A percentile compares a stretch with the other conserved stretches of the same genome.
These are phyloP conservation scores for Microcebus murinus DNA, from an alignment of 2,113 vertebrate species.

Conservation along the genomic window DNA sequence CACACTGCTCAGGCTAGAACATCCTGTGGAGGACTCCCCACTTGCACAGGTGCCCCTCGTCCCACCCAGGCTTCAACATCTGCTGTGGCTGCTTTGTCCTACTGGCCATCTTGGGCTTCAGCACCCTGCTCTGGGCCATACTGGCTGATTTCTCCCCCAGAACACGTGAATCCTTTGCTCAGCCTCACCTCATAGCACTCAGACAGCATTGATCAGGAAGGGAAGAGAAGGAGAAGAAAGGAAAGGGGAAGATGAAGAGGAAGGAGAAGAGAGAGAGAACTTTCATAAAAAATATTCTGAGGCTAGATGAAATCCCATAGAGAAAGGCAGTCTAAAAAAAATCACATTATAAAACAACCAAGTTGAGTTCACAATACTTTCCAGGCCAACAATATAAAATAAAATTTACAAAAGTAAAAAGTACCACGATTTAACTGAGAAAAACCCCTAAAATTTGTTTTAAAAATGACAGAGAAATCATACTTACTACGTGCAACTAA, in stretches of 20 bases:
- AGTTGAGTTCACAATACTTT: conserved; percentile 7
- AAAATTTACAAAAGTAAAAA: neutral
- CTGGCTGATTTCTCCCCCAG: neutral
- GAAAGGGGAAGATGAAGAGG: neutral
- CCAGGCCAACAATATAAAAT: conserved; percentile 12
- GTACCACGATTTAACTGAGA: neutral
- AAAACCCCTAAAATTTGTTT: neutral
- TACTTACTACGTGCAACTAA: neutral
- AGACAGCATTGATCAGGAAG: neutral
- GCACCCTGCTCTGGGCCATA: neutral
- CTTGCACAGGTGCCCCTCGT: neutral
- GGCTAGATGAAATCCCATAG: neutral
- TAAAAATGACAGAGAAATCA: neutral
- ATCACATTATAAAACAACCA: neutral
- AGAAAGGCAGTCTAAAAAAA: conserved; percentile 2
- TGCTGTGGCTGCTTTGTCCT: neutral
- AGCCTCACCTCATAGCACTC: neutral
- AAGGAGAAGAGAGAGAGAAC: neutral
- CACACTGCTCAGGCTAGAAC: neutral
- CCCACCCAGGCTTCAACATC: neutral
- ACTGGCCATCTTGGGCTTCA: neutral
- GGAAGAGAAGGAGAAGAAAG: neutral
- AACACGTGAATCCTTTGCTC: neutral
- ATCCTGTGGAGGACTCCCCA: fast-evolving
- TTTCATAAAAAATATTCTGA: neutral